Conservation (phyloP, 2,888 invertebrate genomes). For the Neria commutata region DNA sequence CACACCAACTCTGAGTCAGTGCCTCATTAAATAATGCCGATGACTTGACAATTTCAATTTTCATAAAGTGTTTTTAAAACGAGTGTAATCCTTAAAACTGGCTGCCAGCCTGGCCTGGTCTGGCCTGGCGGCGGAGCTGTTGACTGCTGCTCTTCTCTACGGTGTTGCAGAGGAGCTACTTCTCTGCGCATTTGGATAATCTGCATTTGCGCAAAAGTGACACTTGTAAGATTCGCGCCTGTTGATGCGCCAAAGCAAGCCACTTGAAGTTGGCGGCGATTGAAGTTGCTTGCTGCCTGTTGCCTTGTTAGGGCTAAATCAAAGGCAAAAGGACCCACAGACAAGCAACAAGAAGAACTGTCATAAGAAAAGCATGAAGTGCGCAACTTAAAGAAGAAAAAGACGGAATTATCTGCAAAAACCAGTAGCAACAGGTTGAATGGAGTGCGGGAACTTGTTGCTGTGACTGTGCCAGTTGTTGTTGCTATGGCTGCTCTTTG, state of each 20-base stretch:
- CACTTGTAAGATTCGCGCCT: constrained; percentile 52
- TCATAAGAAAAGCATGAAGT: neutral
- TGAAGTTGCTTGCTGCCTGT: neutral
- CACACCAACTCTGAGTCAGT: constrained; percentile 1
- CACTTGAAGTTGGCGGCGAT: constrained; percentile 34
- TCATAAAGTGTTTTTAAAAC: constrained; percentile 14
- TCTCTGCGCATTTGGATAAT: neutral
- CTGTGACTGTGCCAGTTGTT: neutral
- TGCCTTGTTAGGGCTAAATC: neutral
- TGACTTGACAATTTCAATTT: constrained; percentile 55
- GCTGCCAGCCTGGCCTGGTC: neutral
- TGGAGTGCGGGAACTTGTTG: neutral
- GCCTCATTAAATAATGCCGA: constrained; percentile 57
- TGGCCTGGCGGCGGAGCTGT: neutral
- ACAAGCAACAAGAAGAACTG: neutral
- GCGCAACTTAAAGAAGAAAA: neutral
- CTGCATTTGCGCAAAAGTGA: constrained; percentile 44
- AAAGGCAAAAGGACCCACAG: neutral
- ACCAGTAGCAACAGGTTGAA: constrained; percentile 6
- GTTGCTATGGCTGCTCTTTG: constrained; percentile 3
- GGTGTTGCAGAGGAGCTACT: neutral
- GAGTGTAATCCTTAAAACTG: neutral
- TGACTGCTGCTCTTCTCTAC: neutral
- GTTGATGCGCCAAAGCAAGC: constrained; percentile 51
- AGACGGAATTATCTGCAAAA: too few relatives aligned